Conservation (phyloP, 2,113 vertebrate genomes). For the Cyanoderma ruficeps region DNA sequence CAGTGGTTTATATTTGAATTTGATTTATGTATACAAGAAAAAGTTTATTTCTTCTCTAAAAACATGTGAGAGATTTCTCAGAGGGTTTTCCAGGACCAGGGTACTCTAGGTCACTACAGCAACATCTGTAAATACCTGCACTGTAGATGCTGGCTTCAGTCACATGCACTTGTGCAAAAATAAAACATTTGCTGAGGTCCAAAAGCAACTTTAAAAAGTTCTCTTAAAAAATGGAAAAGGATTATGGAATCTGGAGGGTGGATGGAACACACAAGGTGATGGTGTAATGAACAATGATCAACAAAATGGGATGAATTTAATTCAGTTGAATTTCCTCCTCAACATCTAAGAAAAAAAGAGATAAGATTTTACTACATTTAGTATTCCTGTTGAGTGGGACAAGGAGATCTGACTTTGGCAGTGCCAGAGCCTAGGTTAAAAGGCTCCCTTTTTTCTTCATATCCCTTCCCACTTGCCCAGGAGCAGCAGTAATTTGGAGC, state of each 20-base stretch:
- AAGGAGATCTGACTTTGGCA: neutral
- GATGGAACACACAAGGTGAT: neutral
- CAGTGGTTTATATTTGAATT: neutral
- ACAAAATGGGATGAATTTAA: neutral
- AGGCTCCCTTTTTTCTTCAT: neutral
- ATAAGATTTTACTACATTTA: neutral
- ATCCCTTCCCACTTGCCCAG: neutral
- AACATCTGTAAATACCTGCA: neutral
- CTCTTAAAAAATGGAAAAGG: neutral
- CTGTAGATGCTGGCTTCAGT: neutral
- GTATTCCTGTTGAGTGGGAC: neutral
- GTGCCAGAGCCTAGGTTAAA: neutral
- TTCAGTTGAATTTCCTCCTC: neutral
- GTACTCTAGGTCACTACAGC: neutral
- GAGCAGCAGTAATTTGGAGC: neutral
- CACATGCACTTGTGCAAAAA: neutral
- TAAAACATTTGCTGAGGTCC: neutral
- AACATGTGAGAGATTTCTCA: neutral
- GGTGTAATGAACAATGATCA: neutral
- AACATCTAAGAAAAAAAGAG: neutral
- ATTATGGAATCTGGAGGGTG: neutral
- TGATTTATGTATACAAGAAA: conserved; percentile 14
- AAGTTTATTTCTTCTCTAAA: neutral
- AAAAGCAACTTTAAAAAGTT: neutral
- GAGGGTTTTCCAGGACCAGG: neutral